Conservation (phyloP, 1,140 invertebrate genomes). For the Ectropis grisescens region DNA sequence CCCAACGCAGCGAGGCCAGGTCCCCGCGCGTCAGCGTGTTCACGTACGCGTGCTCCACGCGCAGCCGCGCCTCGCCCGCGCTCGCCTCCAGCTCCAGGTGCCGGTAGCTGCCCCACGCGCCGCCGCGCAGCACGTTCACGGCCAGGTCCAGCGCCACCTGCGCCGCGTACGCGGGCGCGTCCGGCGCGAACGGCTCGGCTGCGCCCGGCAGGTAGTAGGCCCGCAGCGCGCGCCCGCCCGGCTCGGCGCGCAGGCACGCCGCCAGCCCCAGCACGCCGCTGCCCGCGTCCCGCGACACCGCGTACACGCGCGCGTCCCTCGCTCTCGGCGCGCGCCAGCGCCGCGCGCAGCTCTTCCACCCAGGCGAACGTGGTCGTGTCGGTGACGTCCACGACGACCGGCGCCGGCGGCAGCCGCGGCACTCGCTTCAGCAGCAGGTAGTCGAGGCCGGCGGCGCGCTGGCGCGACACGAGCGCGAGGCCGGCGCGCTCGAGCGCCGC, state of each 20-base stretch:
- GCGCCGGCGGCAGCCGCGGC: slow-evolving; percentile 33
- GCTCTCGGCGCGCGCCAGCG: slow-evolving; percentile 72
- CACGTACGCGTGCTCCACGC: slow-evolving; percentile 92
- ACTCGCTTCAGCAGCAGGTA: slow-evolving; percentile 73
- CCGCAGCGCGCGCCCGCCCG: slow-evolving; percentile 82
- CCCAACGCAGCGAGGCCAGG: slow-evolving; percentile 92
- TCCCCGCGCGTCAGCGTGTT: slow-evolving; percentile 93
- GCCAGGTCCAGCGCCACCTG: slow-evolving; percentile 84
- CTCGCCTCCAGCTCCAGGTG: slow-evolving; percentile 83
- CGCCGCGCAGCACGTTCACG: slow-evolving; percentile 85
- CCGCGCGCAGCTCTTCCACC: slow-evolving; percentile 85
- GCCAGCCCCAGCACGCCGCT: slow-evolving; percentile 89
- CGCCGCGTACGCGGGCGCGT: slow-evolving; percentile 69
- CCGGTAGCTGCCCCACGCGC: slow-evolving; percentile 87
- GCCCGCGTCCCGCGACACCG: slow-evolving; percentile 59
- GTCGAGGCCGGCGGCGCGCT: slow-evolving; percentile 70
- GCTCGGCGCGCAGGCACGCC: slow-evolving; percentile 90
- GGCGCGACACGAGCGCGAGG: slow-evolving; percentile 70
- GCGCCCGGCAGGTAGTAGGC: slow-evolving; percentile 79
- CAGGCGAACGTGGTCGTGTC: slow-evolving; percentile 82
- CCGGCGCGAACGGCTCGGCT: slow-evolving; percentile 74
- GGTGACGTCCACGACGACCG: slow-evolving; percentile 72
- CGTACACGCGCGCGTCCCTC: slow-evolving; percentile 75
- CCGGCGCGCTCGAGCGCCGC: slow-evolving; percentile 51
- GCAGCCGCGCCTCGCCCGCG: slow-evolving; percentile 72